These are phyloP conservation scores for Microtus montanus DNA, from an alignment of 2,113 vertebrate species.

Conservation along the genomic window DNA sequence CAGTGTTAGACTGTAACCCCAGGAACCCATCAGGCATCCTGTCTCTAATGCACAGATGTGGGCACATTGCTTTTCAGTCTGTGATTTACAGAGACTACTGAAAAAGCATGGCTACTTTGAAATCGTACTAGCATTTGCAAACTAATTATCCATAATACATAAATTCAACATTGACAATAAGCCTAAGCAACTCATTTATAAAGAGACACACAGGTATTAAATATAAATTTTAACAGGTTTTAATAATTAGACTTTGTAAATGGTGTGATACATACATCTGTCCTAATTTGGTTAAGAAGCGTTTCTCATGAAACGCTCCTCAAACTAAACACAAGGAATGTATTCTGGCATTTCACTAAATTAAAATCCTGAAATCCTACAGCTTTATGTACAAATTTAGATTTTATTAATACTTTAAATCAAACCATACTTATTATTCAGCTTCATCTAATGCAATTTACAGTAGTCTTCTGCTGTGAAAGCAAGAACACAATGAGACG, in stretches of 20 bases:
- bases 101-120: conserved; percentile 73
- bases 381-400: conserved; percentile 82
- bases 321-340: conserved; percentile 79
- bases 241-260: conserved; percentile 83
- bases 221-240: conserved; percentile 82
- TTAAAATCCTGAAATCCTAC: conserved; percentile 81
- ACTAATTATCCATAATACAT: conserved; percentile 78
- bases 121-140: conserved; percentile 80
- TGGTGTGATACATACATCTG: conserved; percentile 76
- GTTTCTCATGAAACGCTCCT: conserved; percentile 78
- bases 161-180: conserved; percentile 58
- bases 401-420: conserved; percentile 88
- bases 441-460: conserved; percentile 82
- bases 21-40: background rate
- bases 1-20: background rate
- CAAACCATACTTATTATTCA: conserved; percentile 79
- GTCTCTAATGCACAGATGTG: conserved; percentile 30
- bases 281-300: conserved; percentile 79
- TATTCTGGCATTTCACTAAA: conserved; percentile 84
- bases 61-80: conserved; percentile 47
- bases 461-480: conserved; percentile 71
- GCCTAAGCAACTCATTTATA: conserved; percentile 71
- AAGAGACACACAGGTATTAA: conserved; percentile 77
- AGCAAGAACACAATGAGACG: conserved; percentile 66
- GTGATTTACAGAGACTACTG: conserved; percentile 70